phyloP scores from a whole-genome alignment of 2,113 vertebrate species.

The Paramormyrops kingsleyae region DNA sequence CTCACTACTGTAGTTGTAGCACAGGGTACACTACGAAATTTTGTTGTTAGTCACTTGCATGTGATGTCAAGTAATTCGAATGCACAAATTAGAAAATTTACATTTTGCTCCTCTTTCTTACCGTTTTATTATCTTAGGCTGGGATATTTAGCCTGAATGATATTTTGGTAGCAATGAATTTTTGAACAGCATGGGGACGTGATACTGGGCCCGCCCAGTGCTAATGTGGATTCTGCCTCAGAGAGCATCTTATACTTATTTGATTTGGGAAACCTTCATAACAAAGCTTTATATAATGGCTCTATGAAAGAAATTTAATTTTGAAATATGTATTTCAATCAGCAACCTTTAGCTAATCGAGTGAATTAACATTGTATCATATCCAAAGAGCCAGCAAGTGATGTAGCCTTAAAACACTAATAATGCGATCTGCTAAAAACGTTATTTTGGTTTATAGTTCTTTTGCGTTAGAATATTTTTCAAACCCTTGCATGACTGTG shows the following conservation, averaged over 20 bases:
- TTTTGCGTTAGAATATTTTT: not conserved
- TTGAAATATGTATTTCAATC: not conserved
- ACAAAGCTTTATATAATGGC: not conserved
- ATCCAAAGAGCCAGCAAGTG: not conserved
- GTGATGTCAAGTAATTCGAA: not conserved
- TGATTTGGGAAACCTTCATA: slow-evolving; percentile 3
- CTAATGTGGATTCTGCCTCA: not conserved
- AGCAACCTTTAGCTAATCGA: not conserved
- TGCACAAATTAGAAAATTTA: not conserved
- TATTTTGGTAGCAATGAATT: not conserved
- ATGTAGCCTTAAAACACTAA: not conserved
- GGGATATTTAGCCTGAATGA: not conserved
- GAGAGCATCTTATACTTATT: not conserved
- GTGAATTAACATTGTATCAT: not conserved
- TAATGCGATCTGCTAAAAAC: not conserved
- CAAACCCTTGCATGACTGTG: not conserved
- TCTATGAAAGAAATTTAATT: not conserved
- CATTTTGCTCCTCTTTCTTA: not conserved
- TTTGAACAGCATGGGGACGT: not conserved
- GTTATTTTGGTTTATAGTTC: not conserved
- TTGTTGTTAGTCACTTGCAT: slow-evolving; percentile 13
- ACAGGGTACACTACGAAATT: not conserved
- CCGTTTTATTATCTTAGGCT: not conserved
- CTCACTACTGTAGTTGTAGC: slow-evolving; percentile 21
- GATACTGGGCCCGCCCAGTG: not conserved